Percentiles rank a stretch among this genome's conserved stretches.
Conservation (phyloP, 2,113 vertebrate genomes). For the Panthera leo region DNA sequence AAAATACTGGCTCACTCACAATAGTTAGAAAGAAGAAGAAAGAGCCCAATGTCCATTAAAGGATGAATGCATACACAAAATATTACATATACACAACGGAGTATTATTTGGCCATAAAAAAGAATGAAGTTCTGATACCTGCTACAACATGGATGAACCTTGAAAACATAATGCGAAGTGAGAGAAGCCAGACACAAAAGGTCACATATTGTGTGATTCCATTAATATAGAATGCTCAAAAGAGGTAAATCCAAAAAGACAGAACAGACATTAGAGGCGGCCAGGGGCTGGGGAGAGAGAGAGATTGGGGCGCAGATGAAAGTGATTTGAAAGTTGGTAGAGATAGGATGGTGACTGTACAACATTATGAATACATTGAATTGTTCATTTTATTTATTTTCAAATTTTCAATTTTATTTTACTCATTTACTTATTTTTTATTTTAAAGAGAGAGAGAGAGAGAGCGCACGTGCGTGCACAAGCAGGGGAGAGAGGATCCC, state of each 20-base stretch:
- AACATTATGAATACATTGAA: neutral
- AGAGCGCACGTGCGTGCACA: rapidly evolving
- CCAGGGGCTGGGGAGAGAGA: neutral
- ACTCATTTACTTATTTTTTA: too few relatives aligned
- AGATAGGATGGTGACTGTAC: neutral
- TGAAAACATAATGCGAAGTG: neutral
- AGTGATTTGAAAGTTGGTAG: neutral
- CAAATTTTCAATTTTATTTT: too few relatives aligned
- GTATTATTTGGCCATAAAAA: neutral
- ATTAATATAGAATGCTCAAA: neutral
- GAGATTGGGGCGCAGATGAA: neutral
- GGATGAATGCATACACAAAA: neutral
- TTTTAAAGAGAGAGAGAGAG: too few relatives aligned
- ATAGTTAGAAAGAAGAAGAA: neutral
- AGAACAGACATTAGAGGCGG: neutral
- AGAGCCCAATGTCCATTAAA: neutral
- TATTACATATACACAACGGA: neutral
- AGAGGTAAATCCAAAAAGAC: neutral
- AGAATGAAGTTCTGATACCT: neutral
- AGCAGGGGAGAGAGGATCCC: too few relatives aligned
- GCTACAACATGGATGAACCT: neutral
- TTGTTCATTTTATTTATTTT: neutral
- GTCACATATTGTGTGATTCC: neutral
- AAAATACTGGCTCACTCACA: neutral
- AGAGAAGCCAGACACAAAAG: neutral